Percentiles rank a stretch among this genome's conserved stretches.
These are phyloP conservation scores for Neoascia interrupta DNA, from an alignment of 2,888 invertebrate species.

Conservation along the genomic window DNA sequence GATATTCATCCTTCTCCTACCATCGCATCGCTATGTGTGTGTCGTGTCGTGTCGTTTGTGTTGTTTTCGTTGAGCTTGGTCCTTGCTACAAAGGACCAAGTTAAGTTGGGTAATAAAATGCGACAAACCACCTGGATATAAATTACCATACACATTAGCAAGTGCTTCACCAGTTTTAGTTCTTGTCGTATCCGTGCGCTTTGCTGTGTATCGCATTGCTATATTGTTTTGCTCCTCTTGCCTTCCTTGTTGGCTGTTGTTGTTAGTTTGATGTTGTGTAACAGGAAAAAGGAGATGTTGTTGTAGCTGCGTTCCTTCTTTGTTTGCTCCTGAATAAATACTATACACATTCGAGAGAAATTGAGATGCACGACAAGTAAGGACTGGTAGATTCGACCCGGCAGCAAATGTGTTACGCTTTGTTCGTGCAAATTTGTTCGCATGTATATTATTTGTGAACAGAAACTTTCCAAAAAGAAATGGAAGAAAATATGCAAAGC, in stretches of 20 bases:
- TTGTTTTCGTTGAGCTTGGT: conserved; percentile 17
- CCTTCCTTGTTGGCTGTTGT: too few relatives aligned
- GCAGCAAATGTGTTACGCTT: conserved; percentile 32
- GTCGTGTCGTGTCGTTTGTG: not conserved
- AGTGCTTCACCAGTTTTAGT: conserved; percentile 61
- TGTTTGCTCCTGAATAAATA: conserved; percentile 21
- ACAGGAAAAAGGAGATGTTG: conserved; percentile 50
- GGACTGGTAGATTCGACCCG: not conserved
- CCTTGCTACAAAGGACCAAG: conserved; percentile 53
- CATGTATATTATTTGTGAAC: too few relatives aligned
- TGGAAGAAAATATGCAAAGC: conserved; percentile 46
- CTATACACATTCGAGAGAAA: conserved; percentile 27
- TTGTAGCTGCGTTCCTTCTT: conserved; percentile 50
- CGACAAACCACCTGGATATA: conserved; percentile 70
- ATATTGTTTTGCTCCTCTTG: not conserved
- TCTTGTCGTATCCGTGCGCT: conserved; percentile 13
- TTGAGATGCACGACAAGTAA: conserved; percentile 59
- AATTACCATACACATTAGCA: conserved; percentile 70
- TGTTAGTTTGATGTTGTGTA: conserved; percentile 12
- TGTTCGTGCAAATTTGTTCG: conserved; percentile 60
- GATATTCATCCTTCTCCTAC: not conserved
- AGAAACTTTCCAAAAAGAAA: conserved; percentile 9
- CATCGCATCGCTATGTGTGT: not conserved
- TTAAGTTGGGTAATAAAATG: conserved; percentile 68
- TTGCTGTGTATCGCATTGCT: conserved; percentile 20